Conservation (phyloP, 2,888 invertebrate species). For the Pseudococcus longispinus region DNA sequence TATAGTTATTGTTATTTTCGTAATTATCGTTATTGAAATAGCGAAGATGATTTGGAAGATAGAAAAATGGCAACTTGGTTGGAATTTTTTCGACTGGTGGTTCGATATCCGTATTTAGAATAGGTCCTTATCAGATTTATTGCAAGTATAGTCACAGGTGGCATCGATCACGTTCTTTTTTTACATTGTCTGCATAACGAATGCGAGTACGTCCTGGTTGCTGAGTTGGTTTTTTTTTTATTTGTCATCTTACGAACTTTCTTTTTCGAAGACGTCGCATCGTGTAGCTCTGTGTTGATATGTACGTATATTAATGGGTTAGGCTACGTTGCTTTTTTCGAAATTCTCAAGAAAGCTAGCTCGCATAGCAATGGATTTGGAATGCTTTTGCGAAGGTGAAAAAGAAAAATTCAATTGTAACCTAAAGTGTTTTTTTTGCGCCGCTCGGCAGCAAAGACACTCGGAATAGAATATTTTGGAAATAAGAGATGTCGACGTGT, state of each 20-base stretch:
- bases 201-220: neutral
- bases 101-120: neutral
- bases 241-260: neutral
- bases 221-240: neutral
- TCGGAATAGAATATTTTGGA: neutral
- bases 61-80: neutral
- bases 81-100: neutral
- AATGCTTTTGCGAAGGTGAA: neutral
- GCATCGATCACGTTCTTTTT: slow-evolving; percentile 7
- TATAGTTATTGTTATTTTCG: neutral
- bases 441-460: neutral
- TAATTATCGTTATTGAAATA: neutral
- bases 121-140: neutral
- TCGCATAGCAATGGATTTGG: neutral
- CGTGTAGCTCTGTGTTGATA: neutral
- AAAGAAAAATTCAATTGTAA: slow-evolving; percentile 1
- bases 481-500: neutral
- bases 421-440: neutral
- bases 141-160: neutral
- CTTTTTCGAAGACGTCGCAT: neutral
- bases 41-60: neutral
- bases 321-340: neutral
- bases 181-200: neutral
- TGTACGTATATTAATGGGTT: neutral
- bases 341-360: neutral